A percentile compares a stretch with the other conserved stretches of the same genome.
phyloP scores from a whole-genome alignment of 1,140 invertebrate species.

The Bemisia tabaci region DNA sequence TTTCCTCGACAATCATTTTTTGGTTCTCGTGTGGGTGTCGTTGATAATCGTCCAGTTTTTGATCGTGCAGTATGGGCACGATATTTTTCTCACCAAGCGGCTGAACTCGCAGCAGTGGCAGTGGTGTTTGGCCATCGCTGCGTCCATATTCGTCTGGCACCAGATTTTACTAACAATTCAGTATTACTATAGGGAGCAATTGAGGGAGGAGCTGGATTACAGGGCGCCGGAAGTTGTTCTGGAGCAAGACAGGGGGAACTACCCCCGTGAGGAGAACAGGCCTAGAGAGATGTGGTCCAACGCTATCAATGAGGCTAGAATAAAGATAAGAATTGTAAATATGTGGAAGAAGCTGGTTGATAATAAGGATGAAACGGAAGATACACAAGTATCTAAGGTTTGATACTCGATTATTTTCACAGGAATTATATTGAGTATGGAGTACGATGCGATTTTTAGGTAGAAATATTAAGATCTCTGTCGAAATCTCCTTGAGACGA shows the following conservation, averaged over 20 bases:
- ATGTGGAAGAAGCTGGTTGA: not conserved
- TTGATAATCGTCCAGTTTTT: slow-evolving; percentile 85
- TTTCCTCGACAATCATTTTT: slow-evolving; percentile 95
- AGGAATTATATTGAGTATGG: too few species aligned
- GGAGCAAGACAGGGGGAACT: too few species aligned
- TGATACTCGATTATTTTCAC: too few species aligned
- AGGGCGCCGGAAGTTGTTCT: not conserved
- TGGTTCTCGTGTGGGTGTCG: slow-evolving; percentile 92
- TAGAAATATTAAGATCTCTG: too few species aligned
- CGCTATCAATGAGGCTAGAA: not conserved
- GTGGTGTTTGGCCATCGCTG: slow-evolving; percentile 96
- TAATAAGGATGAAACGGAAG: too few species aligned
- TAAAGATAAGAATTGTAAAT: not conserved
- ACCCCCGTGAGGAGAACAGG: too few species aligned
- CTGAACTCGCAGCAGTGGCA: slow-evolving; percentile 92
- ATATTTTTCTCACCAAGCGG: slow-evolving; percentile 87
- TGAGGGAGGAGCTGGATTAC: not conserved
- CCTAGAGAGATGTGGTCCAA: not conserved
- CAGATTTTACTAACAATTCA: slow-evolving; percentile 44
- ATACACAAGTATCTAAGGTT: too few species aligned
- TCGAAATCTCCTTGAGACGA: too few species aligned
- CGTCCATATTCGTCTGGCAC: slow-evolving; percentile 92
- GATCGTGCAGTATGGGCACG: slow-evolving; percentile 93
- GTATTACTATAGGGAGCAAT: not conserved
- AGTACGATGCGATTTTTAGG: too few species aligned